These are phyloP conservation scores for Frankliniella intonsa DNA, from an alignment of 2,888 invertebrate species.

Conservation along the genomic window DNA sequence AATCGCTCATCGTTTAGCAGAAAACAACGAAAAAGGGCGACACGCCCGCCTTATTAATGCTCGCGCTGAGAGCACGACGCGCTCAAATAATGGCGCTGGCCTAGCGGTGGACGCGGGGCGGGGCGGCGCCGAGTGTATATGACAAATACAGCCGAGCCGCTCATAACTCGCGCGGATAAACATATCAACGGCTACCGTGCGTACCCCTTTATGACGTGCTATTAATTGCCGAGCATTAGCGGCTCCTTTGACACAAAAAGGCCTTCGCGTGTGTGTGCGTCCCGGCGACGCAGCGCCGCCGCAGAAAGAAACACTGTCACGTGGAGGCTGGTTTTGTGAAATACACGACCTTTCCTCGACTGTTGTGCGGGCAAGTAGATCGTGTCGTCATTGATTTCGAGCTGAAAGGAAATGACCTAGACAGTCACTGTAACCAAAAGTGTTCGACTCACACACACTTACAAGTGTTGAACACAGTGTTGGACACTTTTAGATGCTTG, in stretches of 20 bases:
- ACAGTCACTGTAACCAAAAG: too few relatives aligned
- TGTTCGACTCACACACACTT: too few relatives aligned
- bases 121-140: neutral
- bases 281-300: too few relatives aligned
- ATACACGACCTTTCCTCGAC: too few relatives aligned
- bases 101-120: neutral
- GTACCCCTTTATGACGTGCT: neutral
- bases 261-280: neutral
- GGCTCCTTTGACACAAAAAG: constrained; percentile 6
- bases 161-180: constrained; percentile 10
- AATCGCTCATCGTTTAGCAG: neutral
- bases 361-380: too few relatives aligned
- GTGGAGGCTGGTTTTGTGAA: too few relatives aligned
- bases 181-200: constrained; percentile 15
- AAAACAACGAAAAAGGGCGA: neutral
- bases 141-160: constrained; percentile 11
- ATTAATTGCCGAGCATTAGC: constrained; percentile 5
- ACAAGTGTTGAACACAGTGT: too few relatives aligned
- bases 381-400: too few relatives aligned
- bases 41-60: neutral
- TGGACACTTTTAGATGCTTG: too few relatives aligned
- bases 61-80: neutral
- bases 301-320: too few relatives aligned
- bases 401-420: too few relatives aligned
- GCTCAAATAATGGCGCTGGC: neutral